Evolutionary conservation across 1,140 invertebrate species (phyloP).

Genomic region (Pogonognathellus flavescens): DNA sequence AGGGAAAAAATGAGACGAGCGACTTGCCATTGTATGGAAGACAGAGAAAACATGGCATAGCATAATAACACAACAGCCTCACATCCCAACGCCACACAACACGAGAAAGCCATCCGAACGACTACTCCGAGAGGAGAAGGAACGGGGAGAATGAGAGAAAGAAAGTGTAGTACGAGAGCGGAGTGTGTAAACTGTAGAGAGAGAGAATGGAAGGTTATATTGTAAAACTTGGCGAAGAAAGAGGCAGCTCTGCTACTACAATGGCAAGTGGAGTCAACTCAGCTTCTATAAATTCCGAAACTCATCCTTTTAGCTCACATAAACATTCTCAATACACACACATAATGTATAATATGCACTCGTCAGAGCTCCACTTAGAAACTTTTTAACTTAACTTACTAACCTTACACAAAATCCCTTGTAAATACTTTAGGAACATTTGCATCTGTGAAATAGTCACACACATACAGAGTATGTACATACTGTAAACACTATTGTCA

Average conservation of each 20-base stretch:
- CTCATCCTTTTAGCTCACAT: neutral
- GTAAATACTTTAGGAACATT: too few species aligned
- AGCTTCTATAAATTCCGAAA: constrained; percentile 15
- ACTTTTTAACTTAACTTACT: constrained; percentile 5
- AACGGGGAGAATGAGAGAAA: too few species aligned
- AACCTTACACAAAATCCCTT: neutral
- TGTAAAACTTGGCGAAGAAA: too few species aligned
- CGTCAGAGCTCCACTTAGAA: too few species aligned
- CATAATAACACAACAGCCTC: neutral
- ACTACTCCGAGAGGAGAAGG: too few species aligned
- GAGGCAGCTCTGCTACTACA: neutral
- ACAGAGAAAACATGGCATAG: neutral
- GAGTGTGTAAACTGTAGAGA: too few species aligned
- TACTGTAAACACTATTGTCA: too few species aligned
- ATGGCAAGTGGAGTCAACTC: constrained; percentile 5
- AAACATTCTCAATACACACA: constrained; percentile 3
- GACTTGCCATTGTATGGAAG: constrained; percentile 4
- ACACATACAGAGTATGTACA: too few species aligned
- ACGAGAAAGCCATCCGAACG: neutral
- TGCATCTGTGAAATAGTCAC: too few species aligned
- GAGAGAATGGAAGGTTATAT: too few species aligned
- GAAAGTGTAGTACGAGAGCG: too few species aligned
- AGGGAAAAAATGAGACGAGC: constrained; percentile 12
- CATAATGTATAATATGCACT: neutral
- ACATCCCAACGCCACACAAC: neutral